phyloP scores from a whole-genome alignment of 2,797 vertebrate species.

The Staurois parvus region DNA sequence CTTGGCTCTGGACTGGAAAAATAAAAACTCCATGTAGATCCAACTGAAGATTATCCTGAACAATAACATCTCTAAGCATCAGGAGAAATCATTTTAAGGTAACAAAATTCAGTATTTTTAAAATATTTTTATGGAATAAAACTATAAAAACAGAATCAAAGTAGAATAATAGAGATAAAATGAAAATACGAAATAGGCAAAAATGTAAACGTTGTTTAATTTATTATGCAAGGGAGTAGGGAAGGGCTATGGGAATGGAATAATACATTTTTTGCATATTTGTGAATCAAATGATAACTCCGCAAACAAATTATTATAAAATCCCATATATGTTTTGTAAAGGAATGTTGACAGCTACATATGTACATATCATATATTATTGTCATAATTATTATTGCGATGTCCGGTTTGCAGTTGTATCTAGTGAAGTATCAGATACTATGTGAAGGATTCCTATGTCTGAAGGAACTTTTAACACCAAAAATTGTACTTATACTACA shows the following conservation, averaged over 20 bases:
- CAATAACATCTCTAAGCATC: background rate
- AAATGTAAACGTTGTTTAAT: too few species aligned
- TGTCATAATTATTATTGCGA: background rate
- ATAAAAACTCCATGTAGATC: background rate
- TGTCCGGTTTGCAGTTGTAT: too few species aligned
- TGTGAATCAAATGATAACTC: background rate
- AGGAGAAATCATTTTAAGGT: conserved; percentile 12
- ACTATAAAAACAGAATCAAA: background rate
- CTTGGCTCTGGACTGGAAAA: conserved; percentile 6
- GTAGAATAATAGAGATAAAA: too few species aligned
- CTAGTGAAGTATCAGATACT: too few species aligned
- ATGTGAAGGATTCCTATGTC: background rate
- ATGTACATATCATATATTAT: background rate
- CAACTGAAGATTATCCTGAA: background rate
- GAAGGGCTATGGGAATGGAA: too few species aligned
- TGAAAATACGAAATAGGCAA: too few species aligned
- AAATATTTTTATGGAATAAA: background rate
- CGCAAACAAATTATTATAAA: background rate
- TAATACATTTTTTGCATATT: too few species aligned
- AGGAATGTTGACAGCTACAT: background rate
- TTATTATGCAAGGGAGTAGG: too few species aligned
- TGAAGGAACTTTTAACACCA: background rate
- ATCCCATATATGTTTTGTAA: background rate
- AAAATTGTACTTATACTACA: too few species aligned
- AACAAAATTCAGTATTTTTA: background rate